Conservation (phyloP, 1,140 invertebrate species). For the Listronotus oregonensis region DNA sequence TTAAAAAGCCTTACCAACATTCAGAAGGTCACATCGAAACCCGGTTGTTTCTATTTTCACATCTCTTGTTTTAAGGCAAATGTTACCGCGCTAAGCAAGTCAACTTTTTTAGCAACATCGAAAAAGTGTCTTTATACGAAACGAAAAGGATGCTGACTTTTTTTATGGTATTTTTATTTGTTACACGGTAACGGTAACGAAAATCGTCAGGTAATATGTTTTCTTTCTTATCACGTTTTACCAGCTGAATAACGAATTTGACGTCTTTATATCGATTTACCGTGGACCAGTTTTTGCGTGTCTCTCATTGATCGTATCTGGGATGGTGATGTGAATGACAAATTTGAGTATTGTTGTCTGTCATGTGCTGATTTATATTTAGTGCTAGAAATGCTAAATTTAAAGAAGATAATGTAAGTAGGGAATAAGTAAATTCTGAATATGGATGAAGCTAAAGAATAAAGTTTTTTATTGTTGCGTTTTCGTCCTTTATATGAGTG, state of each 20-base stretch:
- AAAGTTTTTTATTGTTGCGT: no score
- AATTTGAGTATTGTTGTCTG: conserved; percentile 35
- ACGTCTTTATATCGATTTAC: conserved; percentile 43
- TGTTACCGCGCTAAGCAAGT: no score
- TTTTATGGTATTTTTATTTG: no score
- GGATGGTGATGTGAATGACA: conserved; percentile 41
- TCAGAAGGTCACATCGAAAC: conserved; percentile 36
- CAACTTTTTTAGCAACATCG: no score
- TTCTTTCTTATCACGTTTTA: conserved; percentile 31
- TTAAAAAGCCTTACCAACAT: conserved; percentile 30
- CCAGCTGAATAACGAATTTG: conserved; percentile 38
- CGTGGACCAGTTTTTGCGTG: conserved; percentile 44
- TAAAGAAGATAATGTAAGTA: background rate
- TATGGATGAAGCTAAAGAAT: no score
- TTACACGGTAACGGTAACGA: conserved; percentile 15
- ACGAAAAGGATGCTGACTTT: no score
- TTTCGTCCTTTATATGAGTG: no score
- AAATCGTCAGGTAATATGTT: conserved; percentile 15
- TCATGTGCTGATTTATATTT: conserved; percentile 28
- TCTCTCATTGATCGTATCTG: conserved; percentile 36
- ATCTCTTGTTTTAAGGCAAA: no score
- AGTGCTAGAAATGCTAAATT: conserved; percentile 3
- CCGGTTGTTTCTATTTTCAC: no score
- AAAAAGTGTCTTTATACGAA: no score
- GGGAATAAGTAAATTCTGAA: no score